These are phyloP conservation scores for Cephalopachus bancanus DNA, from an alignment of 2,797 vertebrate species.

Conservation along the genomic window DNA sequence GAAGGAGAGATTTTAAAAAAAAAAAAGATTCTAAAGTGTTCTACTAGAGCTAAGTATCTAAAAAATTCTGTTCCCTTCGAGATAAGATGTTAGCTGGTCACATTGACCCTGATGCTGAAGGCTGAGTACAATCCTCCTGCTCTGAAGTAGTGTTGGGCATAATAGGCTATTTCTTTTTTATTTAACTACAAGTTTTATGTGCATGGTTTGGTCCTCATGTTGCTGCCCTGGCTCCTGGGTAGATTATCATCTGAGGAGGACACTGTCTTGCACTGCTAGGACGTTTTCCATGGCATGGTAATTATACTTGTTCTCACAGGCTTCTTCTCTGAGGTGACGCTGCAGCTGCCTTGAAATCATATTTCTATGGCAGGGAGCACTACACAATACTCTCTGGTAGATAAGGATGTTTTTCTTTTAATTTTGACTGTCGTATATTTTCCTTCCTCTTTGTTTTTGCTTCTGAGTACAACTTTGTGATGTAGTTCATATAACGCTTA, in stretches of 20 bases:
- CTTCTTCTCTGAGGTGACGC: not conserved
- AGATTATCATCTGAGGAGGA: not conserved
- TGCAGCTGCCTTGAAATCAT: not conserved
- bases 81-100: slow-evolving; percentile 33
- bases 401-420: not conserved
- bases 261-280: not conserved
- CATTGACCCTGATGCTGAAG: slow-evolving; percentile 32
- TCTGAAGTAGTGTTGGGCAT: slow-evolving; percentile 66
- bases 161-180: not conserved
- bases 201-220: not conserved
- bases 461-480: slow-evolving; percentile 71
- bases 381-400: slow-evolving; percentile 84
- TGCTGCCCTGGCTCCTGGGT: not conserved
- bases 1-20: not conserved
- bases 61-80: slow-evolving; percentile 52
- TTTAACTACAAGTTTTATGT: not conserved
- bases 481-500: slow-evolving; percentile 76
- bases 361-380: not conserved
- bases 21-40: not conserved
- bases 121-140: not conserved
- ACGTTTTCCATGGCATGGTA: not conserved
- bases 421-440: not conserved
- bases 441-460: slow-evolving; percentile 56
- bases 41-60: not conserved
- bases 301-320: not conserved